These are phyloP conservation scores for Pimephales promelas DNA, from an alignment of 2,113 vertebrate genomes.

Conservation along the genomic window DNA sequence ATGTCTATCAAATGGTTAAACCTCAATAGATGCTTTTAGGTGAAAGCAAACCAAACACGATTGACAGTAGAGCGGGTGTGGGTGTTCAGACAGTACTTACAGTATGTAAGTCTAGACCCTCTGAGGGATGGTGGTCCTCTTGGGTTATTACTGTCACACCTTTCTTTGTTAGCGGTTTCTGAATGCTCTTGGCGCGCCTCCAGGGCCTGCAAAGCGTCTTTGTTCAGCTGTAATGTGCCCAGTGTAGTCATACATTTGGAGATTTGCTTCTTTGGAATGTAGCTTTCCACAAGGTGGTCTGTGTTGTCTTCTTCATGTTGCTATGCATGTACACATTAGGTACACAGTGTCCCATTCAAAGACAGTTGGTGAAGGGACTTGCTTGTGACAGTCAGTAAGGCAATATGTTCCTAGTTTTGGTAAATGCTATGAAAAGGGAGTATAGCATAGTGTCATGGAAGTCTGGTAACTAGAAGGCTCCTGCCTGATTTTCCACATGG, in stretches of 20 bases:
- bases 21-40: background rate
- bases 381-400: background rate
- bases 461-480: background rate
- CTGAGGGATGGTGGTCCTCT: background rate
- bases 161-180: background rate
- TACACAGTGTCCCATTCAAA: conserved; percentile 24
- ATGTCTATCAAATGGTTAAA: background rate
- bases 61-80: conserved; percentile 1
- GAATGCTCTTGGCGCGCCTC: background rate
- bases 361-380: background rate
- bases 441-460: background rate
- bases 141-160: conserved; percentile 15
- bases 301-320: conserved; percentile 36
- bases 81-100: conserved; percentile 5
- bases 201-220: conserved; percentile 42
- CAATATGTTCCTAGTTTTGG: background rate
- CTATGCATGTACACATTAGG: conserved; percentile 36
- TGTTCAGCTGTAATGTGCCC: conserved; percentile 38
- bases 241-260: conserved; percentile 34
- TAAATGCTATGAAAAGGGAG: background rate
- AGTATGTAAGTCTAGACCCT: conserved; percentile 4
- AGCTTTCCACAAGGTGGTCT: conserved; percentile 17
- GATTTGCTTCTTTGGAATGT: conserved; percentile 4
- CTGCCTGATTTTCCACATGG: background rate
- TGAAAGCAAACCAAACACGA: background rate